These are phyloP conservation scores for Aphaenogaster ashmeadi DNA, from an alignment of 1,140 invertebrate species.

Conservation along the genomic window DNA sequence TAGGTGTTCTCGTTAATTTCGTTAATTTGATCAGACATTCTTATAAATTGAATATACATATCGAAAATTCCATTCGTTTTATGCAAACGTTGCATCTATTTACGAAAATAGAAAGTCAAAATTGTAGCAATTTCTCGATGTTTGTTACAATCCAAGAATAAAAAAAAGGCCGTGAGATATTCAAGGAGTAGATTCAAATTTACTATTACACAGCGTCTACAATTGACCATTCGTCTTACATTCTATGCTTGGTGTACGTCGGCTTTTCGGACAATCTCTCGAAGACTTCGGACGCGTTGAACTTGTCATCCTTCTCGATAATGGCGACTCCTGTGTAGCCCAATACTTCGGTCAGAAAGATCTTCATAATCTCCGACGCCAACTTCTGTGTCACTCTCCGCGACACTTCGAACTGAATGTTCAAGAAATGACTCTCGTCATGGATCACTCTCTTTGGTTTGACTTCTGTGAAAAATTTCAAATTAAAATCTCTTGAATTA, in stretches of 20 bases:
- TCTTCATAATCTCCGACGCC: conserved; percentile 89
- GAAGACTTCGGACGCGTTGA: conserved; percentile 83
- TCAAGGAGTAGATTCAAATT: not conserved
- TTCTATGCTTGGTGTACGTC: not conserved
- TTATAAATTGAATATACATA: conserved; percentile 17
- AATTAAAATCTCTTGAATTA: not conserved
- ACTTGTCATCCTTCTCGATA: conserved; percentile 84
- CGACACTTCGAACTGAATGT: conserved; percentile 88
- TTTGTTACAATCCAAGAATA: conserved; percentile 6
- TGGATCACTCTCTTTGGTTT: conserved; percentile 80
- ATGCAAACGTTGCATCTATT: not conserved
- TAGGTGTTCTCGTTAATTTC: conserved; percentile 1
- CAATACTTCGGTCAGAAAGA: conserved; percentile 89
- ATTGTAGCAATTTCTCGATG: not conserved
- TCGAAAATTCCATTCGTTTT: not conserved
- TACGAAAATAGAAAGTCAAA: not conserved
- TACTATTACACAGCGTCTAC: not conserved
- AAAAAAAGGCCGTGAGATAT: not conserved
- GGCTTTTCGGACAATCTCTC: conserved; percentile 72
- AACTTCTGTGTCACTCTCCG: conserved; percentile 89
- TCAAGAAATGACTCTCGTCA: conserved; percentile 74
- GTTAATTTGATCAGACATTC: not conserved
- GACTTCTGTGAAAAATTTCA: conserved; percentile 76
- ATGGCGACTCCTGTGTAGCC: conserved; percentile 89
- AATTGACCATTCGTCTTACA: conserved; percentile 67